These are phyloP conservation scores for Sphaerodactylus townsendi DNA, from an alignment of 2,113 vertebrate genomes.

Conservation along the genomic window DNA sequence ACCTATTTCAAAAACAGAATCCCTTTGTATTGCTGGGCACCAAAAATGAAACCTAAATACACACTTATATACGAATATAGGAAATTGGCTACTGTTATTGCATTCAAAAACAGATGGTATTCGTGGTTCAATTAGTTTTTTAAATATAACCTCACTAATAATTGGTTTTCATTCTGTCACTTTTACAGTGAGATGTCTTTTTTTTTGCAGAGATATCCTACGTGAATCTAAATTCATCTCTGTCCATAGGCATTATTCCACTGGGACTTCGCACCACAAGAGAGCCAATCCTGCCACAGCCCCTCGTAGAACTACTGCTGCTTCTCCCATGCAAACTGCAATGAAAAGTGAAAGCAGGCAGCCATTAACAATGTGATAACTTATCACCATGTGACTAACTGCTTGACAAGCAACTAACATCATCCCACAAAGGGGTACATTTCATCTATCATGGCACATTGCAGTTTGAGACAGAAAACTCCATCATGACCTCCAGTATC, in stretches of 20 bases:
- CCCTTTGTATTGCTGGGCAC: constrained; percentile 8
- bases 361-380: background rate
- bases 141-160: no score
- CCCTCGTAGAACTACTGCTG: background rate
- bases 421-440: background rate
- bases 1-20: constrained; percentile 48
- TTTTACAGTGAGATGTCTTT: no score
- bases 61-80: constrained; percentile 33
- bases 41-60: constrained; percentile 38
- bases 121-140: background rate
- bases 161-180: no score
- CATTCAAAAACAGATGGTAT: constrained; percentile 19
- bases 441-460: background rate
- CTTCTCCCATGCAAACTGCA: background rate
- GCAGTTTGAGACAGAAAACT: background rate
- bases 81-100: constrained; percentile 18
- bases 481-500: background rate
- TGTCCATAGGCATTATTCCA: no score
- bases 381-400: no score
- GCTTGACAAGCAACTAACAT: background rate
- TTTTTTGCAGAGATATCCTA: no score
- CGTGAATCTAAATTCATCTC: no score
- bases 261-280: no score
- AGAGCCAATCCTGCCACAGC: no score
- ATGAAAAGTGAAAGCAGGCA: background rate